phyloP scores from a whole-genome alignment of 2,888 invertebrate genomes.

The Synergus japonicus region DNA sequence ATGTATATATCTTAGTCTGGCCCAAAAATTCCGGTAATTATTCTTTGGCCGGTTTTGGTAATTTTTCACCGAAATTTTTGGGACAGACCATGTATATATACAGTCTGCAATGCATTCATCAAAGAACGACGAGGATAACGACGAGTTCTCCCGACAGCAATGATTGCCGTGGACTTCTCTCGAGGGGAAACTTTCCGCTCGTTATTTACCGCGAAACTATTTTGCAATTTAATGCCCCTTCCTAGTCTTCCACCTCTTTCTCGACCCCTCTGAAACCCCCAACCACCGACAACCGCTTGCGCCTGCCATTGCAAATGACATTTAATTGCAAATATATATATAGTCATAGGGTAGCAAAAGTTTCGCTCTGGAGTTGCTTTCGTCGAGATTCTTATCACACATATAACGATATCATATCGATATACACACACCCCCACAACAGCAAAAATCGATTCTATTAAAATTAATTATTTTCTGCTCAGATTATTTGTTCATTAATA shows the following conservation, averaged over 20 bases:
- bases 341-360: neutral
- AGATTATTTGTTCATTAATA: neutral
- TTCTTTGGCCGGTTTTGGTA: too few species aligned
- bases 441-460: slow-evolving; percentile 21
- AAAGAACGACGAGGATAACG: slow-evolving; percentile 38
- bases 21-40: too few species aligned
- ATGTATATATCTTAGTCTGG: too few species aligned
- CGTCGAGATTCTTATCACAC: slow-evolving; percentile 28
- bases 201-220: slow-evolving; percentile 71
- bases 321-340: slow-evolving; percentile 54
- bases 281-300: neutral
- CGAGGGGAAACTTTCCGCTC: slow-evolving; percentile 63
- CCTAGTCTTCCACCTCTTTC: slow-evolving; percentile 33
- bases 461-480: slow-evolving; percentile 15
- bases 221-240: slow-evolving; percentile 66
- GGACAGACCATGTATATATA: too few species aligned
- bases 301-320: slow-evolving; percentile 46
- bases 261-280: slow-evolving; percentile 40
- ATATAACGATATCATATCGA: slow-evolving; percentile 9
- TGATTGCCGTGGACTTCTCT: slow-evolving; percentile 49
- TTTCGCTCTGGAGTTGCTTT: slow-evolving; percentile 25
- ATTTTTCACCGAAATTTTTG: too few species aligned
- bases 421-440: neutral
- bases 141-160: slow-evolving; percentile 48
- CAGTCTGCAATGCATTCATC: neutral